phyloP scores from a whole-genome alignment of 2,888 invertebrate genomes.

The Unio delphinus region DNA sequence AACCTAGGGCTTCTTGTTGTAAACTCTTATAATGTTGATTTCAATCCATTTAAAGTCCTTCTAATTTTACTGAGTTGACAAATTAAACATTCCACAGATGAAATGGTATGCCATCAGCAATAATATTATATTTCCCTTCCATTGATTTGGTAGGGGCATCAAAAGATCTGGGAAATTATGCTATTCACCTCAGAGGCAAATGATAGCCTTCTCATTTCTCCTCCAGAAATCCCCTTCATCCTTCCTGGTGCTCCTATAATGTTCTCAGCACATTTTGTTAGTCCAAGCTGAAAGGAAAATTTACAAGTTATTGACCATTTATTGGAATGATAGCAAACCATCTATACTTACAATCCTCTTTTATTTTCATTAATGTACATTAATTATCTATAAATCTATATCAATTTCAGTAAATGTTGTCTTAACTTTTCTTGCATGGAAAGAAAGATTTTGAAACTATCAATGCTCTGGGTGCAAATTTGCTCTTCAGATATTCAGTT shows the following conservation, averaged over 20 bases:
- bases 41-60: too few relatives aligned
- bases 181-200: slow-evolving; percentile 89
- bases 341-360: neutral
- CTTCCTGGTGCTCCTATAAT: slow-evolving; percentile 90
- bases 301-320: neutral
- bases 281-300: slow-evolving; percentile 79
- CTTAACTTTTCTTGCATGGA: neutral
- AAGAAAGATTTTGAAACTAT: neutral
- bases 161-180: neutral
- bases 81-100: too few relatives aligned
- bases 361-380: too few relatives aligned
- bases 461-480: too few relatives aligned
- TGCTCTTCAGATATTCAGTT: too few relatives aligned
- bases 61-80: too few relatives aligned
- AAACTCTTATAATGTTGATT: too few relatives aligned
- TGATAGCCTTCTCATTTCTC: slow-evolving; percentile 93
- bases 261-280: slow-evolving; percentile 91
- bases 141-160: neutral
- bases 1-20: too few relatives aligned
- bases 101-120: too few relatives aligned
- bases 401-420: too few relatives aligned
- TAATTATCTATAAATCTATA: too few relatives aligned
- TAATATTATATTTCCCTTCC: too few relatives aligned
- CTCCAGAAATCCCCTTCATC: slow-evolving; percentile 94
- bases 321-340: neutral